phyloP scores from a whole-genome alignment of 30 jellyfish, hydroid and myxozoan species.

The Turritopsis dohrnii region DNA sequence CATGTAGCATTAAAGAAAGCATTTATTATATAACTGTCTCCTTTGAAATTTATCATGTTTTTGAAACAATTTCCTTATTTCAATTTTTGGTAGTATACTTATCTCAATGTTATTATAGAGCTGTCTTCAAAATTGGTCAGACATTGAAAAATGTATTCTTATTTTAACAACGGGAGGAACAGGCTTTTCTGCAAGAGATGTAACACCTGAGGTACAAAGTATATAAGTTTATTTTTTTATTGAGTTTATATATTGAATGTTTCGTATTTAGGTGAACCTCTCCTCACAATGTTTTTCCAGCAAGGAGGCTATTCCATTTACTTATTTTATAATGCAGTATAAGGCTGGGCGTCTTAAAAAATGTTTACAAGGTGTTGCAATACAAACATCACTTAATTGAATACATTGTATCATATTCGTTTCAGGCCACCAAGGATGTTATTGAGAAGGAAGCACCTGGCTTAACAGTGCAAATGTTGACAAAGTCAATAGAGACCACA shows the following conservation, averaged over 20 bases:
- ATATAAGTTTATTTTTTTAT: background rate
- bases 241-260: background rate
- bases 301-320: too few relatives aligned
- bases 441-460: slow-evolving; percentile 84
- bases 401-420: too few relatives aligned
- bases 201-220: slow-evolving; percentile 99
- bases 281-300: too few relatives aligned
- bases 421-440: slow-evolving; percentile 91
- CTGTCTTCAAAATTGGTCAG: slow-evolving; percentile 63
- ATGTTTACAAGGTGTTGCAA: too few relatives aligned
- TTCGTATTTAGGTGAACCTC: too few relatives aligned
- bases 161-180: slow-evolving; percentile 98
- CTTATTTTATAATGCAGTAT: background rate
- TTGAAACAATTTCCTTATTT: background rate
- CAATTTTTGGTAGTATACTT: background rate
- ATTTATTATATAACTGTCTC: too few relatives aligned
- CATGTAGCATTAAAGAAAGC: too few relatives aligned
- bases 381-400: too few relatives aligned
- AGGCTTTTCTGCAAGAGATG: slow-evolving; percentile 96
- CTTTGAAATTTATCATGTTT: too few relatives aligned
- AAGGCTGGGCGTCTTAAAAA: background rate
- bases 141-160: slow-evolving; percentile 57
- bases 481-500: slow-evolving; percentile 68
- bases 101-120: slow-evolving; percentile 22
- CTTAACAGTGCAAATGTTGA: slow-evolving; percentile 64